phyloP scores from a whole-genome alignment of 2,888 invertebrate species.

The Caenorhabditis virilis region DNA sequence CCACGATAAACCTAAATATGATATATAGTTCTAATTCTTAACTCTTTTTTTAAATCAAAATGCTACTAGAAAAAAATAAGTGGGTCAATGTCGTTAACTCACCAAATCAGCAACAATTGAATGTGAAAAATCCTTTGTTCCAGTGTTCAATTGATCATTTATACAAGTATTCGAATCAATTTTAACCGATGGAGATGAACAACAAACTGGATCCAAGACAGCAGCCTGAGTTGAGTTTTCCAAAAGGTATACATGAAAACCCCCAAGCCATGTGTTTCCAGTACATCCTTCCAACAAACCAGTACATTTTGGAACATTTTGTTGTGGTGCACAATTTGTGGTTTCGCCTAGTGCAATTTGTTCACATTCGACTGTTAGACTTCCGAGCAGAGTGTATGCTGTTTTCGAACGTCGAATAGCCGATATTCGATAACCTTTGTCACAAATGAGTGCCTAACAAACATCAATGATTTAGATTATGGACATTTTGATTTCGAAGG shows the following conservation, averaged over 20 bases:
- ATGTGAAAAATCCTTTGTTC: slow-evolving; percentile 48
- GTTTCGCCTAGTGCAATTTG: slow-evolving; percentile 43
- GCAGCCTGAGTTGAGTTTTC: slow-evolving; percentile 64
- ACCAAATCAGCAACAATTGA: slow-evolving; percentile 54
- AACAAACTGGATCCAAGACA: slow-evolving; percentile 66
- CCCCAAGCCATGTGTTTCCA: slow-evolving; percentile 64
- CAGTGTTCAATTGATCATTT: slow-evolving; percentile 60
- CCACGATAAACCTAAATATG: slow-evolving; percentile 54
- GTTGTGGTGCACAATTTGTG: slow-evolving; percentile 49
- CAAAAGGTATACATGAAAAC: slow-evolving; percentile 62
- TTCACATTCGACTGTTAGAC: slow-evolving; percentile 54
- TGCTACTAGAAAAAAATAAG: too few relatives aligned
- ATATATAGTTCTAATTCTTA: too few relatives aligned
- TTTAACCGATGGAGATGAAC: slow-evolving; percentile 56
- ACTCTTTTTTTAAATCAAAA: too few relatives aligned
- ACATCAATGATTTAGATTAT: too few relatives aligned
- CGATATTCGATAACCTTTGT: slow-evolving; percentile 51
- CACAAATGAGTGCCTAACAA: slow-evolving; percentile 45
- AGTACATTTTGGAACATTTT: slow-evolving; percentile 49
- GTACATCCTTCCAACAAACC: slow-evolving; percentile 56
- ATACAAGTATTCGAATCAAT: slow-evolving; percentile 58
- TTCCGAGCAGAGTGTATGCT: slow-evolving; percentile 38
- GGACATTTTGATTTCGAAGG: too few relatives aligned
- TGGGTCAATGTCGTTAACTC: too few relatives aligned
- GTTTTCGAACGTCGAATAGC: slow-evolving; percentile 46